phyloP scores from a whole-genome alignment of 2,113 vertebrate genomes.

The Rhinolophus sinicus region DNA sequence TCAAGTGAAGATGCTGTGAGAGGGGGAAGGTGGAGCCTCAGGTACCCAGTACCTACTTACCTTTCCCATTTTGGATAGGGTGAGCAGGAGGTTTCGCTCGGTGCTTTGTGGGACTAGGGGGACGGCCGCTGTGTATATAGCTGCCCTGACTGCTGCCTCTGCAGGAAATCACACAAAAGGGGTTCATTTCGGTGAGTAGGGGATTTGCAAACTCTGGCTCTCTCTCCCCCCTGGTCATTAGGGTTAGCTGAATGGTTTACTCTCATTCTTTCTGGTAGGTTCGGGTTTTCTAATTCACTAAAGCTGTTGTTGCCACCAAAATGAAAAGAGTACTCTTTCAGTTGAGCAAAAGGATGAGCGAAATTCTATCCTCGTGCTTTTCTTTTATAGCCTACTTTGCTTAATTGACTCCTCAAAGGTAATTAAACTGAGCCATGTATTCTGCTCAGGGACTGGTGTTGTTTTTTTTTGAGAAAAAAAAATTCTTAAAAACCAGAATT shows the following conservation, averaged over 20 bases:
- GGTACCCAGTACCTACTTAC: constrained; percentile 55
- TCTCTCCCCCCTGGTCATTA: constrained; percentile 19
- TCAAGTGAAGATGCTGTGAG: neutral
- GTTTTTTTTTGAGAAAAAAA: neutral
- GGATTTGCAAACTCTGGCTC: constrained; percentile 61
- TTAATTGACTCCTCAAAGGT: constrained; percentile 33
- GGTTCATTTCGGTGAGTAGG: constrained; percentile 54
- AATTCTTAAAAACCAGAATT: neutral
- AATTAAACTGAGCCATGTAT: neutral
- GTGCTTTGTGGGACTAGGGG: constrained; percentile 30
- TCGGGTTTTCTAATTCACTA: constrained; percentile 62
- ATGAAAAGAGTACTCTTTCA: constrained; percentile 57
- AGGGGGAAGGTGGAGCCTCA: neutral
- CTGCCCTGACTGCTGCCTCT: constrained; percentile 66
- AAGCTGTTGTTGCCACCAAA: constrained; percentile 54
- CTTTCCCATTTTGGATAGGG: constrained; percentile 59
- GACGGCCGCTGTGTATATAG: constrained; percentile 61
- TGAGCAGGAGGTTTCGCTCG: neutral
- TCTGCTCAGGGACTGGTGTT: neutral
- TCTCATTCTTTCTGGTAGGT: constrained; percentile 72
- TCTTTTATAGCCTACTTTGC: constrained; percentile 52
- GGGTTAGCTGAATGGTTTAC: constrained; percentile 60
- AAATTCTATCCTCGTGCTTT: constrained; percentile 41
- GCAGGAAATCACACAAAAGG: constrained; percentile 73
- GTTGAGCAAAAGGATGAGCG: constrained; percentile 46